Conservation (phyloP, 2,113 vertebrate species). For the Erythrolamprus reginae region DNA sequence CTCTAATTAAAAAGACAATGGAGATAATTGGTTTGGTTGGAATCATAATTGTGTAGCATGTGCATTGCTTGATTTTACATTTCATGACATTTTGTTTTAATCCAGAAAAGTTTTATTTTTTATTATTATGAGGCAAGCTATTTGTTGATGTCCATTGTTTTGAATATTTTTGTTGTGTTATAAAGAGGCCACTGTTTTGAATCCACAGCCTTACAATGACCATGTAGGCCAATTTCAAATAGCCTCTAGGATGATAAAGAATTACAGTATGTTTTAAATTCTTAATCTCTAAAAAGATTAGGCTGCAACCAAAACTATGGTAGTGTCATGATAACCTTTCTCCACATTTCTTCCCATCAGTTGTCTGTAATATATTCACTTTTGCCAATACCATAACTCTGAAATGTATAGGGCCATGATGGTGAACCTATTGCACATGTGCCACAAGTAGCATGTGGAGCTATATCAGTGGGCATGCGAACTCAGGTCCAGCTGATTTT, state of each 20-base stretch:
- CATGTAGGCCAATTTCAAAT: neutral
- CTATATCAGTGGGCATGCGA: too few species aligned
- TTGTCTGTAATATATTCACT: neutral
- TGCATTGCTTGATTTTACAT: conserved; percentile 43
- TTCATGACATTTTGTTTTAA: conserved; percentile 37
- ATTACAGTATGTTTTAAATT: neutral
- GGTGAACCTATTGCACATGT: too few species aligned
- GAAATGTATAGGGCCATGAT: neutral
- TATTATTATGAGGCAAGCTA: neutral
- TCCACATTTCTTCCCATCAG: neutral
- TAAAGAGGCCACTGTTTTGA: neutral
- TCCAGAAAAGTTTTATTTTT: conserved; percentile 19
- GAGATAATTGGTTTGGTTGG: conserved; percentile 42
- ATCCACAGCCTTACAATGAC: neutral
- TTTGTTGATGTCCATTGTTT: neutral
- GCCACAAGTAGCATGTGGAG: too few species aligned
- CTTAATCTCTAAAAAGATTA: neutral
- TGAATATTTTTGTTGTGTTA: neutral
- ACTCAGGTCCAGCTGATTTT: too few species aligned
- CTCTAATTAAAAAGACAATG: conserved; percentile 31
- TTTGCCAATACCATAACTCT: neutral
- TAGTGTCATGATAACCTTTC: neutral
- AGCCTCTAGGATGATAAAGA: neutral
- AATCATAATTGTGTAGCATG: conserved; percentile 36
- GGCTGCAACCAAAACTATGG: neutral